phyloP scores from a whole-genome alignment of 2,888 invertebrate genomes.

The Micropterix aruncella region DNA sequence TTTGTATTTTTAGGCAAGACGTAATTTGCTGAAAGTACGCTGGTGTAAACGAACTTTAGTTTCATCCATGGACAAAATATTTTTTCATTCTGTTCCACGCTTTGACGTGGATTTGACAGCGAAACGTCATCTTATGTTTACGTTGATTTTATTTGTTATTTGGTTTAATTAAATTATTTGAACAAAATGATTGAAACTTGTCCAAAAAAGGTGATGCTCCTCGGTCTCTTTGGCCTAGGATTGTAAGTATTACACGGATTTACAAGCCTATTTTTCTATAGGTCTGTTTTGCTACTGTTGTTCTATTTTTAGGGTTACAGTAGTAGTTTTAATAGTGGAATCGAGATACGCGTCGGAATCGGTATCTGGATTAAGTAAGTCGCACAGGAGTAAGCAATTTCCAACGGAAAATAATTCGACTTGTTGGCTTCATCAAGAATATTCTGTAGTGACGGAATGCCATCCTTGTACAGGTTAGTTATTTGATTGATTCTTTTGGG shows the following conservation, averaged over 20 bases:
- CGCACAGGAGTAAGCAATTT: slow-evolving; percentile 46
- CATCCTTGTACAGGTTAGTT: slow-evolving; percentile 75
- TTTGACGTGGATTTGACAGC: too few relatives aligned
- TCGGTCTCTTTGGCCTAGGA: slow-evolving; percentile 62
- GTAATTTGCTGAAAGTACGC: too few relatives aligned
- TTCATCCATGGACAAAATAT: too few relatives aligned
- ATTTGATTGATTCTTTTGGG: too few relatives aligned
- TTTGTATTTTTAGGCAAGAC: too few relatives aligned
- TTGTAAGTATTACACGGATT: slow-evolving; percentile 38
- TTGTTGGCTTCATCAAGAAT: slow-evolving; percentile 62
- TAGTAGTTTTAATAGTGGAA: slow-evolving; percentile 70
- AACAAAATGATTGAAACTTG: slow-evolving; percentile 71
- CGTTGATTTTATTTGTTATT: too few relatives aligned
- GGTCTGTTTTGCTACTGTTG: not conserved
- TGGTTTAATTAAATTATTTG: too few relatives aligned
- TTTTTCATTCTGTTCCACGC: too few relatives aligned
- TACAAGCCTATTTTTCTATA: not conserved
- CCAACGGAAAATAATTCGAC: slow-evolving; percentile 65
- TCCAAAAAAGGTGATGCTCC: slow-evolving; percentile 69
- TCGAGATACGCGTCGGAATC: slow-evolving; percentile 43
- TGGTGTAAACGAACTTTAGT: too few relatives aligned
- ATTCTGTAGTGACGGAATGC: slow-evolving; percentile 58
- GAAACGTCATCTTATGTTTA: too few relatives aligned
- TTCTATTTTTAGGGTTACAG: slow-evolving; percentile 51
- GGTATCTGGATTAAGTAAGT: slow-evolving; percentile 45